Conservation (phyloP, 2,113 vertebrate species). For the Garra rufa region DNA sequence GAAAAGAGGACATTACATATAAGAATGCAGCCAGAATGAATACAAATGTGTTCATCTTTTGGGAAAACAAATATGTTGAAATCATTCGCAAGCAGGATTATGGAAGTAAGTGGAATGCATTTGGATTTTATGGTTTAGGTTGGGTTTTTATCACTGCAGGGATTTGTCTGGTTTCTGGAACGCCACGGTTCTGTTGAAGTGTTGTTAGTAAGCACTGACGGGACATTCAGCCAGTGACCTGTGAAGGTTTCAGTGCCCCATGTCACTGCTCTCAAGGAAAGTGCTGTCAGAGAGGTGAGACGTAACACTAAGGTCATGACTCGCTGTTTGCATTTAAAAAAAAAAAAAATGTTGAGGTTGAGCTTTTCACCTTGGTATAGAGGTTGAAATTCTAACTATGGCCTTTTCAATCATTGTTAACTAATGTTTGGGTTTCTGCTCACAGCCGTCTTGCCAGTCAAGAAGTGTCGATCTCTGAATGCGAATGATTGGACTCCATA, state of each 20-base stretch:
- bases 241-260: slow-evolving; percentile 9
- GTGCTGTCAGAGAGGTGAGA: slow-evolving; percentile 20
- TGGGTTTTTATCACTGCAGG: neutral
- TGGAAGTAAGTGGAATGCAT: neutral
- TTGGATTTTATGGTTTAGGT: neutral
- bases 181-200: slow-evolving; percentile 4
- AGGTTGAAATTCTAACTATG: neutral
- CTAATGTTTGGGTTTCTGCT: no score
- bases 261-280: slow-evolving; percentile 9
- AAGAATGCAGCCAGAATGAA: neutral
- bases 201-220: slow-evolving; percentile 12
- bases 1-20: neutral
- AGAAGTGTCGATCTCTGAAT: no score
- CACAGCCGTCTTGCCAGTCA: no score
- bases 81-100: neutral
- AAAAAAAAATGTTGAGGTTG: neutral
- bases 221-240: slow-evolving; percentile 7
- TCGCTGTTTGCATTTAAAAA: slow-evolving; percentile 15
- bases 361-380: neutral
- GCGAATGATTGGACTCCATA: no score
- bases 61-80: neutral
- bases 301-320: slow-evolving; percentile 5
- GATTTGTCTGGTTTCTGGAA: neutral
- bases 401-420: neutral
- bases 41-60: neutral